Evolutionary conservation across 1,140 invertebrate species (phyloP).

Genomic region (Cyclargus thomasi): DNA sequence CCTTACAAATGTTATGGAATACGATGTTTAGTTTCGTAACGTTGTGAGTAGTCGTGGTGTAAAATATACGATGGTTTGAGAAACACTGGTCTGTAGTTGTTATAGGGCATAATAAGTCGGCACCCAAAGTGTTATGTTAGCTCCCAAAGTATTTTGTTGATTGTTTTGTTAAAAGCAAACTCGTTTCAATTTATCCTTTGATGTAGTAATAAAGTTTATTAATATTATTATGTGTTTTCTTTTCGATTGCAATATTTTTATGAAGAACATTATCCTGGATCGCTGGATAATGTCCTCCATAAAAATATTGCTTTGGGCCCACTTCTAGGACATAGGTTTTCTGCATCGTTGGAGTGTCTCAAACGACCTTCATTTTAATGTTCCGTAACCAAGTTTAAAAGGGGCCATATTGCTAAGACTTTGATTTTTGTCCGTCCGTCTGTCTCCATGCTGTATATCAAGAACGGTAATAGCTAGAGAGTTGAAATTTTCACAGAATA

Average conservation of each 20-base stretch:
- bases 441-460: too few relatives aligned
- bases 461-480: too few relatives aligned
- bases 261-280: too few relatives aligned
- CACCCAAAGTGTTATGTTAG: constrained; percentile 68
- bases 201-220: constrained; percentile 74
- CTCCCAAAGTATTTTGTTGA: constrained; percentile 72
- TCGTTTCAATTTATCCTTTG: constrained; percentile 63
- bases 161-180: constrained; percentile 66
- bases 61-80: constrained; percentile 53
- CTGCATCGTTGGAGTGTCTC: too few relatives aligned
- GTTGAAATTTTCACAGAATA: too few relatives aligned
- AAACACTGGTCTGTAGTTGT: constrained; percentile 68
- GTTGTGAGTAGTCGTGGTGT: constrained; percentile 31
- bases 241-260: constrained; percentile 29
- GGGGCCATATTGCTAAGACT: too few relatives aligned
- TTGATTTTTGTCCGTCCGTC: too few relatives aligned
- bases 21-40: constrained; percentile 23
- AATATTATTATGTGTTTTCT: constrained; percentile 49
- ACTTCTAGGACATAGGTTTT: too few relatives aligned
- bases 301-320: too few relatives aligned
- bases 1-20: constrained; percentile 23
- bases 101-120: constrained; percentile 67
- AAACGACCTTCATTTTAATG: too few relatives aligned
- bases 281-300: too few relatives aligned
- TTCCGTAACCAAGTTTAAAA: too few relatives aligned